These are phyloP conservation scores for Clanis bilineata DNA, from an alignment of 2,888 invertebrate genomes.

Conservation along the genomic window DNA sequence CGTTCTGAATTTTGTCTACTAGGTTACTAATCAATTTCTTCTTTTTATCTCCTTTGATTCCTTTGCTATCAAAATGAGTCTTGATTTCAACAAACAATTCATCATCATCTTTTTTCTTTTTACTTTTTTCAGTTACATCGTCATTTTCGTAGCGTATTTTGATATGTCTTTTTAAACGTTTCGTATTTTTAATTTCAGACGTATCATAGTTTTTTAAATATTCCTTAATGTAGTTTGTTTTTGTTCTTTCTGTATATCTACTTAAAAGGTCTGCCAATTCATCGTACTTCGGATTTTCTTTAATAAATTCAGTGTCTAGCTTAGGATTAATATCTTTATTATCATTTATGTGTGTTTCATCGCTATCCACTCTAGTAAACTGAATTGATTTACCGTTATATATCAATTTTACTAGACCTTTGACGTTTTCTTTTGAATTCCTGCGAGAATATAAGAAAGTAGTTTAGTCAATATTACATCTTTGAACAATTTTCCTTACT, in stretches of 20 bases:
- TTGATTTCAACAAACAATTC: conserved; percentile 73
- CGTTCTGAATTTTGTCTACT: conserved; percentile 67
- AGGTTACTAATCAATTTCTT: conserved; percentile 59
- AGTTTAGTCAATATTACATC: too few species aligned
- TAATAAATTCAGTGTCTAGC: conserved; percentile 14
- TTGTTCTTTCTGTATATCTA: background rate
- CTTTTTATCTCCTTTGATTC: conserved; percentile 61
- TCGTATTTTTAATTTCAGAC: conserved; percentile 28
- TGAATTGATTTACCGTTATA: conserved; percentile 60
- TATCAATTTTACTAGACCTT: conserved; percentile 55
- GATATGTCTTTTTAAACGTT: conserved; percentile 58
- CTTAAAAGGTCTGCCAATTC: background rate
- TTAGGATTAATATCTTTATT: background rate
- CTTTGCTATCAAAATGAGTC: conserved; percentile 70
- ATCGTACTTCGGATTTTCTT: conserved; percentile 30
- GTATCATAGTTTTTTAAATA: conserved; percentile 40
- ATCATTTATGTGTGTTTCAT: conserved; percentile 11
- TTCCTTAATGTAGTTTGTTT: conserved; percentile 29
- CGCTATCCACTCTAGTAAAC: conserved; percentile 28
- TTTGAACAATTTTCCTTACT: too few species aligned
- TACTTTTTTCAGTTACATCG: conserved; percentile 22
- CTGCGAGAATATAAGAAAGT: conserved; percentile 39
- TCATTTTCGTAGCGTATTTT: conserved; percentile 46
- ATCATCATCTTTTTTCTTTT: conserved; percentile 53
- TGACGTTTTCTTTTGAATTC: conserved; percentile 43